phyloP scores from a whole-genome alignment of 1,140 invertebrate species.

The Monomorium pharaonis region DNA sequence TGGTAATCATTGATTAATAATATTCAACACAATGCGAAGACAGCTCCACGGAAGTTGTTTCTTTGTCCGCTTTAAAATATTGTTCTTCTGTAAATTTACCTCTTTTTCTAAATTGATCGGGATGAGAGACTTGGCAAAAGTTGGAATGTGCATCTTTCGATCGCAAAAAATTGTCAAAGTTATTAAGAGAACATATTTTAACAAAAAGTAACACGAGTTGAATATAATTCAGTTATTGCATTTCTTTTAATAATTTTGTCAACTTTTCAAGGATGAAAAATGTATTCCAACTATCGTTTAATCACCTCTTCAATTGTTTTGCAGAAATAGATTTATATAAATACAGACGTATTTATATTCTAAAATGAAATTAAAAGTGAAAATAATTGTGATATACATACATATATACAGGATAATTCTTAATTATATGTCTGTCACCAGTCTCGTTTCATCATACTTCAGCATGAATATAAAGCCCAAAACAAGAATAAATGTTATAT shows the following conservation, averaged over 20 bases:
- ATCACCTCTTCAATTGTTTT: background rate
- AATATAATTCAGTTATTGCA: background rate
- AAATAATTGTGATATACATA: background rate
- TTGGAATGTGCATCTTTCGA: background rate
- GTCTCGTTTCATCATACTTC: no score
- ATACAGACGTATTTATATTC: background rate
- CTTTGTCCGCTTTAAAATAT: background rate
- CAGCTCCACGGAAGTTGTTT: background rate
- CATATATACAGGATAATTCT: background rate
- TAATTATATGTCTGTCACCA: conserved; percentile 1
- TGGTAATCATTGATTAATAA: conserved; percentile 34
- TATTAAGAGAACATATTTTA: background rate
- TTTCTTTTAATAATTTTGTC: background rate
- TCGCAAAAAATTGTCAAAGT: background rate
- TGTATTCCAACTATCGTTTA: background rate
- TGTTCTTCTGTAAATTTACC: background rate
- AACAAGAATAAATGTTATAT: background rate
- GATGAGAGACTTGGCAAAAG: background rate
- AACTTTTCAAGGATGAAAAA: background rate
- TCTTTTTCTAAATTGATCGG: background rate
- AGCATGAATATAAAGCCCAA: background rate
- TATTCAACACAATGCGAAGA: conserved; percentile 30
- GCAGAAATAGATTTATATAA: background rate
- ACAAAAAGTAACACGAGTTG: background rate
- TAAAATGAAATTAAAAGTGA: background rate